Percentiles rank a stretch among this genome's conserved stretches.
Conservation (phyloP, 2,888 invertebrate species). For the Globia sparganii region DNA sequence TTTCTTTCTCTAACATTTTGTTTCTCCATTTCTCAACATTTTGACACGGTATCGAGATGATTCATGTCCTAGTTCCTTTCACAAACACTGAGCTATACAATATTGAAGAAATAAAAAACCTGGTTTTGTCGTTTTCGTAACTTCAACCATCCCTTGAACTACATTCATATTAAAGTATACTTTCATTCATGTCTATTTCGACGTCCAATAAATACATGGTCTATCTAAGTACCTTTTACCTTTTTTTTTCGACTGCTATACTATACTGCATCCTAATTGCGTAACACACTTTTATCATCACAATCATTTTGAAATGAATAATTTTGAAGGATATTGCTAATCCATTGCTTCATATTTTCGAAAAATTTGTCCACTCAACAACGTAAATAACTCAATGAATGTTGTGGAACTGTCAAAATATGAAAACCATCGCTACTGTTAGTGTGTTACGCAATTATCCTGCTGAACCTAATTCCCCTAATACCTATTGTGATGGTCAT, state of each 20-base stretch:
- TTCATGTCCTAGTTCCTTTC: constrained; percentile 38
- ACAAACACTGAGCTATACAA: constrained; percentile 17
- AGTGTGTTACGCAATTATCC: not conserved
- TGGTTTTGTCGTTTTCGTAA: constrained; percentile 26
- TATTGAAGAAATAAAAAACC: constrained; percentile 27
- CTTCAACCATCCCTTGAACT: constrained; percentile 27
- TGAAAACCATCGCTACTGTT: not conserved
- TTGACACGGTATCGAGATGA: constrained; percentile 33
- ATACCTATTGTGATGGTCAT: not conserved
- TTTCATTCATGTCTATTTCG: not conserved
- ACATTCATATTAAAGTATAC: constrained; percentile 6
- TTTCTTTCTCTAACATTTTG: not conserved
- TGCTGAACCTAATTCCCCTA: not conserved
- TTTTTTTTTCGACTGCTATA: too few relatives aligned
- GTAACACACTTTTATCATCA: not conserved
- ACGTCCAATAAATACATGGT: not conserved
- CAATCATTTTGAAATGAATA: too few relatives aligned
- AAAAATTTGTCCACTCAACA: not conserved
- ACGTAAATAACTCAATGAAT: not conserved
- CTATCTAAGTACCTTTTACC: not conserved
- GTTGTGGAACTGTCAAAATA: not conserved
- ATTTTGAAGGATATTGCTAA: not conserved
- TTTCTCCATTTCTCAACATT: constrained; percentile 26
- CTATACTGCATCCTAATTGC: too few relatives aligned
- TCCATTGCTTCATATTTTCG: not conserved